These are phyloP conservation scores for Clistopyga incitator DNA, from an alignment of 2,888 invertebrate species.

Conservation along the genomic window DNA sequence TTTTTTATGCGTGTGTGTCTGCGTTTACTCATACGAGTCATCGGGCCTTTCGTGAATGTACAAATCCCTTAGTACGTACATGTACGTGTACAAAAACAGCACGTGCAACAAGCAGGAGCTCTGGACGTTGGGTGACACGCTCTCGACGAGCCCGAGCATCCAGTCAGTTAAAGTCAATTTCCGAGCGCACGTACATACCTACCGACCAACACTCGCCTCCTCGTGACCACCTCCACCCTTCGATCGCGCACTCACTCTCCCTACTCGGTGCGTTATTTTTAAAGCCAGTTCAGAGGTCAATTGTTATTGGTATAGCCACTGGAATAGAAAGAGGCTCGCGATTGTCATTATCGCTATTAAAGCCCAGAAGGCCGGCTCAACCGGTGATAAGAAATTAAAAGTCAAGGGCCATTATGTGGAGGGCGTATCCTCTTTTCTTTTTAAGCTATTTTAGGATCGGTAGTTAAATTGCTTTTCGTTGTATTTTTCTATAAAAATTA, in stretches of 20 bases:
- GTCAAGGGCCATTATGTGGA: neutral
- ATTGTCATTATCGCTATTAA: slow-evolving; percentile 26
- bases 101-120: slow-evolving; percentile 47
- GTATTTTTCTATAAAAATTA: too few relatives aligned
- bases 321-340: slow-evolving; percentile 41
- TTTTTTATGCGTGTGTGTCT: neutral
- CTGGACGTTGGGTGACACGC: slow-evolving; percentile 54
- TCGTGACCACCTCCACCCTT: neutral
- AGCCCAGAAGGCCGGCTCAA: neutral
- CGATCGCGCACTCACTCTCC: neutral
- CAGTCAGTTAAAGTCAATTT: slow-evolving; percentile 56
- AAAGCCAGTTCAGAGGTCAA: slow-evolving; percentile 55
- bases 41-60: slow-evolving; percentile 47
- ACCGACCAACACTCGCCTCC: slow-evolving; percentile 5
- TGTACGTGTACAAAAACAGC: slow-evolving; percentile 20
- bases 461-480: too few relatives aligned
- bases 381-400: neutral
- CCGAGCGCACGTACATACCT: slow-evolving; percentile 15
- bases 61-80: slow-evolving; percentile 37
- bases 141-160: slow-evolving; percentile 15
- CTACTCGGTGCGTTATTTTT: slow-evolving; percentile 52
- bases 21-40: slow-evolving; percentile 24
- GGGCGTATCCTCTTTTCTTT: too few relatives aligned
- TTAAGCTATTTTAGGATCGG: too few relatives aligned
- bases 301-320: slow-evolving; percentile 51